Evolutionary conservation across 2,113 vertebrate species (phyloP), one percentile per base, ranked within the genome.

Genomic region (Bothrops jararaca): DNA sequence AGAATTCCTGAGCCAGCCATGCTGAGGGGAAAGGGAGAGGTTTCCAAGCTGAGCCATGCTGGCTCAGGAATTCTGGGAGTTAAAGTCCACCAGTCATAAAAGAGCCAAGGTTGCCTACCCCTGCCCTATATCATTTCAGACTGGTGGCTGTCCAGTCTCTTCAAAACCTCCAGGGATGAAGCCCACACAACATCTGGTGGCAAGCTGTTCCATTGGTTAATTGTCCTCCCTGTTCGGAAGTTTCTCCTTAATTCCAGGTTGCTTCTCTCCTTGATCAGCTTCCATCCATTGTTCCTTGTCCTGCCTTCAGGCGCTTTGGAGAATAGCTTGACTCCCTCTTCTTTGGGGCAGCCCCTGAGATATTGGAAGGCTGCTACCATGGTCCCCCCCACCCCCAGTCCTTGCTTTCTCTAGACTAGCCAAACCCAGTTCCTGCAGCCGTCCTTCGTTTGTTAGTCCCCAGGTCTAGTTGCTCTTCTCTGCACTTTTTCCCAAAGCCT

Each of bases 241-340:
- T 64, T 64, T 5, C 26, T 64, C 60, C 60, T 13, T n/a, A 2
- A 0, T 13, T n/a, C 60, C 0, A 64, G 11, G 26, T n/a, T 64
- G 60, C 60, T 64, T n/a, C 60, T n/a, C 60, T 64, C 26, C 60
- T n/a, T 24, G 5, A 5, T 48, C 5, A 64, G 11, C 13, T 64
- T 64, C 60, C 26, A 12, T 1, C 10, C 60, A 13, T 64, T n/a
- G 10, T n/a, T n/a, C 10, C 26, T 64, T 13, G 0, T n/a, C 11
- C 3, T 13, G 11, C 26, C 60, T 0, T 64, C 4, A 0, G 60
- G 60, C 5, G 60, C 26, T n/a, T n/a, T n/a, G 26, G 26, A 64
- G 1, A 64, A n/a, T 13, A 4, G 0, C 0, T 64, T 64, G 60
- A 64, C 5, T 3, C 42, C 45, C 45, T 64, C 60, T 64, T 13